Evolutionary conservation across 2,113 vertebrate species (phyloP).

Genomic region (Geococcyx californianus): DNA sequence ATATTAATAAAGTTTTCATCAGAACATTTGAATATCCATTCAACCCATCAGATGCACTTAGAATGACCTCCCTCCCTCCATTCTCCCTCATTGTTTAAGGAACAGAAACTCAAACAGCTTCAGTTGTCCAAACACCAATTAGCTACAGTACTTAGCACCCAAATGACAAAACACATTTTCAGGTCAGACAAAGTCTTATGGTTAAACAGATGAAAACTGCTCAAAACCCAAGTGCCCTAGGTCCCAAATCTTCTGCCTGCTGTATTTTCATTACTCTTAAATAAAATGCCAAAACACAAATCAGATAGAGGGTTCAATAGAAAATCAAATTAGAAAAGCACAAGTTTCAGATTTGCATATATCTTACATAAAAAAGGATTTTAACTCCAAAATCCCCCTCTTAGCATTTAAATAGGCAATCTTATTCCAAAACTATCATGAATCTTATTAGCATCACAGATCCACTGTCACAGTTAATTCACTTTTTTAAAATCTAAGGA

Average conservation of each 20-base stretch:
- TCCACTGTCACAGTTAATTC: not conserved
- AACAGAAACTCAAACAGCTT: not conserved
- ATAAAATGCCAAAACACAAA: not conserved
- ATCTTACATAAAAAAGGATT: not conserved
- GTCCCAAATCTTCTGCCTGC: not conserved
- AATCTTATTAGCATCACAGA: not conserved
- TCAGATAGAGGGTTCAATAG: not conserved
- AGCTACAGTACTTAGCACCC: conserved; percentile 44
- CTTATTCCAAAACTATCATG: not conserved
- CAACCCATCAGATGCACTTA: not conserved
- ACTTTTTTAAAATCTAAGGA: not conserved
- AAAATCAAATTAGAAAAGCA: conserved; percentile 28
- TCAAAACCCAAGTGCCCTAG: conserved; percentile 31
- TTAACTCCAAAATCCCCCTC: conserved; percentile 14
- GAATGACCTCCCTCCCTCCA: not conserved
- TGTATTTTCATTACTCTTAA: not conserved
- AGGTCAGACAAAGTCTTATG: conserved; percentile 55
- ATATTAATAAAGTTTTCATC: not conserved
- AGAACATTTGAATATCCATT: not conserved
- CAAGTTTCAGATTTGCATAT: not conserved
- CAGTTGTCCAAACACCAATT: not conserved
- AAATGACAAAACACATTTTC: conserved; percentile 40
- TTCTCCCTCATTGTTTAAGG: not conserved
- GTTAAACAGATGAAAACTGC: conserved; percentile 32
- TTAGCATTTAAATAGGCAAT: conserved; percentile 42